Conservation (phyloP, 2,113 vertebrate genomes). For the Gnathonemus longibarbis region DNA sequence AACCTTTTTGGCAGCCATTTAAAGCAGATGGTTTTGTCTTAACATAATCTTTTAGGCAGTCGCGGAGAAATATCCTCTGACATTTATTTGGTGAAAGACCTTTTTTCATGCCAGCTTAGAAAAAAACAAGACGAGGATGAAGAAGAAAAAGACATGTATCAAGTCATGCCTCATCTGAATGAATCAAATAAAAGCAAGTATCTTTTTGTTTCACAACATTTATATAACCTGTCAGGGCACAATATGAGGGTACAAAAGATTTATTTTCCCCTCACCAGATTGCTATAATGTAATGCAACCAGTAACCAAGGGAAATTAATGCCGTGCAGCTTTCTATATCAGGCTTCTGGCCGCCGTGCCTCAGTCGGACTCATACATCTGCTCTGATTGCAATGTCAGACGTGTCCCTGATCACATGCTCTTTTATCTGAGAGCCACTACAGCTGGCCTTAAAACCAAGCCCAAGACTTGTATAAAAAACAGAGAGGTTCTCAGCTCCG, state of each 20-base stretch:
- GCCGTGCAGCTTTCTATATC: not conserved
- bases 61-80: not conserved
- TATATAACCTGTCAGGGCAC: constrained; percentile 1
- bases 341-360: not conserved
- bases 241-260: not conserved
- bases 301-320: not conserved
- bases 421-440: constrained; percentile 1
- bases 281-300: not conserved
- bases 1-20: not conserved
- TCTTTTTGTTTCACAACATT: constrained; percentile 2
- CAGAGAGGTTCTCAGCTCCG: not conserved
- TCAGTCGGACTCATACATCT: not conserved
- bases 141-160: not conserved
- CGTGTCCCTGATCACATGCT: constrained; percentile 7
- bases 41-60: not conserved
- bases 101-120: not conserved
- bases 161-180: not conserved
- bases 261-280: not conserved
- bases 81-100: constrained; percentile 3
- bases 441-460: not conserved
- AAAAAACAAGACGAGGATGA: not conserved
- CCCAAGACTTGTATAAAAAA: not conserved
- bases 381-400: constrained; percentile 21
- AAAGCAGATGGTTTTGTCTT: constrained; percentile 4
- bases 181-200: constrained; percentile 8